Evolutionary conservation across 2,113 vertebrate genomes (phyloP).

Genomic region (Seriola rivoliana): DNA sequence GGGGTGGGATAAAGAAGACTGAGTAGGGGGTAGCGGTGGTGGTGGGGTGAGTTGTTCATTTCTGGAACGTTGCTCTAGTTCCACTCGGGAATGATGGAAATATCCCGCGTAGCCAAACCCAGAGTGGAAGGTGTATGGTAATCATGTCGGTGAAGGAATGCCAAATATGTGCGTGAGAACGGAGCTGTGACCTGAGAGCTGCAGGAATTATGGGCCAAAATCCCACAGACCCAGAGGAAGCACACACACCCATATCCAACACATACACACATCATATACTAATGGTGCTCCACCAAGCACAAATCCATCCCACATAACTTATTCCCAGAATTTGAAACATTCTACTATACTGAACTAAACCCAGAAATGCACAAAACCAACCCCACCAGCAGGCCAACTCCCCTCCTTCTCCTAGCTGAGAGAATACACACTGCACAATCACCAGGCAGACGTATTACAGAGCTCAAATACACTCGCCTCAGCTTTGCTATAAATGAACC

Average conservation of each 20-base stretch:
- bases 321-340: slow-evolving; percentile 75
- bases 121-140: slow-evolving; percentile 87
- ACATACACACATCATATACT: slow-evolving; percentile 82
- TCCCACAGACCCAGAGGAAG: slow-evolving; percentile 88
- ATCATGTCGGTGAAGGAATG: slow-evolving; percentile 87
- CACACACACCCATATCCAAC: slow-evolving; percentile 85
- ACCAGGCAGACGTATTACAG: slow-evolving; percentile 31
- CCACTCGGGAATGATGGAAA: slow-evolving; percentile 85
- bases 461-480: slow-evolving; percentile 11
- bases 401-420: slow-evolving; percentile 28
- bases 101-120: slow-evolving; percentile 84
- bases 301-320: slow-evolving; percentile 75
- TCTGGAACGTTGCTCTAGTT: slow-evolving; percentile 80
- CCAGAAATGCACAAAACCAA: slow-evolving; percentile 59
- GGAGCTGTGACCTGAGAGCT: slow-evolving; percentile 86
- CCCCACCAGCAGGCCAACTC: slow-evolving; percentile 43
- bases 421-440: slow-evolving; percentile 56
- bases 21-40: slow-evolving; percentile 53
- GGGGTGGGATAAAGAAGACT: slow-evolving; percentile 66
- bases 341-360: slow-evolving; percentile 62
- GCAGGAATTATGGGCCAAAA: slow-evolving; percentile 87
- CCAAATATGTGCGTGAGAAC: slow-evolving; percentile 88
- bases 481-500: slow-evolving; percentile 13
- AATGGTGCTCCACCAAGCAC: slow-evolving; percentile 79
- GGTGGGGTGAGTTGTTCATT: slow-evolving; percentile 69